Base-by-base conservation (phyloP, 2,797 vertebrate species). In the Clangula hyemalis region DNA sequence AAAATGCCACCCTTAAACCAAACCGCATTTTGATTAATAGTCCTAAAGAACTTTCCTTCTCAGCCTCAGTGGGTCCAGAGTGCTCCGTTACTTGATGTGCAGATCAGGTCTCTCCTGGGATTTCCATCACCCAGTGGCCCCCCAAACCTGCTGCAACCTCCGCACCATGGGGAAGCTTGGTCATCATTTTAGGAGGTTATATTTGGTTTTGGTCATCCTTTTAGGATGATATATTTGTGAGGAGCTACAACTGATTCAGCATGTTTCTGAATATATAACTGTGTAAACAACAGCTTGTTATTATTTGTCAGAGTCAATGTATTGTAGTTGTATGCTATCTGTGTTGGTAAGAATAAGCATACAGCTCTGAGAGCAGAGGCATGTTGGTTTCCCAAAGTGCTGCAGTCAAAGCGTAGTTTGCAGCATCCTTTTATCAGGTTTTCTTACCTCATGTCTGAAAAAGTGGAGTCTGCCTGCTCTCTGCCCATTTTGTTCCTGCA, bases 121-220 rank as follows among this genome's bases (percentile, higher is more conserved):
- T 45, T 54, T 71, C 36, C 65, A 38, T 0, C 0, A 8, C 4
- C 17, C 20, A 28, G 17, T 0, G 0, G 28, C 36, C 4, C 21
- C 56, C 32, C 38, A 89, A 68, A 68, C 4, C n/a, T 30, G 4
- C 8, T 21, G 28, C 32, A 39, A 9, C 22, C 25, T 11, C 41
- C 27, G 8, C 56, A 38, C 8, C 18, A 4, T 8, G 6, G 4
- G 45, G 6, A 60, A 54, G 2, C 32, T 41, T 30, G 5, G 5
- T 53, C 24, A 25, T 49, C 49, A 13, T 49, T 49, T 49, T 49
- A 24, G 22, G 47, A 49, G 47, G 21, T 49, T 24, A 49, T 49
- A 24, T 22, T 49, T 49, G 47, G 22, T 24, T 49, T 32, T 74
- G 43, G 11, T 43, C 45, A 22, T 43, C 47, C 8, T 28, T 73